Evolutionary conservation across 2,888 invertebrate species (phyloP), one percentile per base, ranked within the genome.

Genomic region (Cryptocephalus primarius): DNA sequence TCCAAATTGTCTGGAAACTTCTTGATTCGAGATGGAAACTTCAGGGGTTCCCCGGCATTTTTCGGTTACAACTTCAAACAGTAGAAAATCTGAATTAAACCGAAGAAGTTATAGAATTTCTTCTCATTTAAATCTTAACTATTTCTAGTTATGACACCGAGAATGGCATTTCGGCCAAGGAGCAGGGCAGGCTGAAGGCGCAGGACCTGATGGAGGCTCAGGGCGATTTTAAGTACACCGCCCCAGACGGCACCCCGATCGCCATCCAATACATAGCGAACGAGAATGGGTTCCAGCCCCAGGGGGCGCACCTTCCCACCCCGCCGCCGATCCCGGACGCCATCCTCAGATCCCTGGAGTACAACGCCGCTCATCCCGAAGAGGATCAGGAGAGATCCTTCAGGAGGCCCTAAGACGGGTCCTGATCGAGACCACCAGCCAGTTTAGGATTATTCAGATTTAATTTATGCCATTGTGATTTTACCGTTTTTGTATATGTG

Each of bases 271-370:
- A 75, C 63, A 71, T 75, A n/a, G 78, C 78, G 48, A 77, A 79
- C 52, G 78, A 80, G 52, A 78, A 77, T 55, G 79, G 79, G 43
- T 79, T 73, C 70, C 73, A 73, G 61, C 73, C 75, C 3, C 60
- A 66, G 57, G 74, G 73, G 36, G 71, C 67, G n/a, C 72, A 75
- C 60, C 54, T 75, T 48, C 74, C 75, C 32, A 79, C 78, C 1
- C 74, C 83, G 32, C 84, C 82, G 38, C 84, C 84, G 49, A 79
- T 83, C 50, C 85, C 85, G 43, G 77, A 73, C 49, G 80, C 77
- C 45, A 85, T 85, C 59, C 78, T 80, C 59, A 75, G 77, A 46
- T 78, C 83, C 31, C 68, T 83, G 41, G 82, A 76, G 36, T 82
- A 76, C 64, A 74, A 83, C 53, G 82, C 82, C 32, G 78, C 79